phyloP scores from a whole-genome alignment of 2,888 invertebrate species.

The Diloba caeruleocephala region DNA sequence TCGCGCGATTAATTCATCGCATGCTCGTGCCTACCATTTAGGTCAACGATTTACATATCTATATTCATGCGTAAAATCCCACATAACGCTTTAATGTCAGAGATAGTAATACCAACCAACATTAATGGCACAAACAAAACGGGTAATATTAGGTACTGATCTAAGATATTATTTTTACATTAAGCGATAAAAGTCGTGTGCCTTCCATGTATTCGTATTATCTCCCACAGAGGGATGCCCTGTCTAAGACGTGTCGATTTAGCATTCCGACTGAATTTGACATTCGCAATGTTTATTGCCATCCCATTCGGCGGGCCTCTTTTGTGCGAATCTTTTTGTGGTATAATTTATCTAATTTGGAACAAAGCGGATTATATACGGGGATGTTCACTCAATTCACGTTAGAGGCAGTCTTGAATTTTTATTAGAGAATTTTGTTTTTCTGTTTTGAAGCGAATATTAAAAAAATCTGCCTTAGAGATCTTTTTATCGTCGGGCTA shows the following conservation, averaged over 20 bases:
- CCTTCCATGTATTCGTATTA: conserved; percentile 46
- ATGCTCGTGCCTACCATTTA: too few species aligned
- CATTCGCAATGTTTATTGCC: conserved; percentile 82
- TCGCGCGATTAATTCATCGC: too few species aligned
- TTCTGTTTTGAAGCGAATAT: conserved; percentile 34
- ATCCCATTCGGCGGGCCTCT: conserved; percentile 69
- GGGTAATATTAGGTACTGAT: conserved; percentile 1
- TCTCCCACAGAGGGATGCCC: conserved; percentile 52
- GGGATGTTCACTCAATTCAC: conserved; percentile 66
- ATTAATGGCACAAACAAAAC: conserved; percentile 11
- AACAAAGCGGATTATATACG: conserved; percentile 77
- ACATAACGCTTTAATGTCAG: conserved; percentile 8
- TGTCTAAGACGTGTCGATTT: conserved; percentile 75
- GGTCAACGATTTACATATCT: too few species aligned
- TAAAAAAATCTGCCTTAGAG: conserved; percentile 9
- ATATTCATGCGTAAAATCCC: conserved; percentile 3
- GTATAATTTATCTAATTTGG: conserved; percentile 85
- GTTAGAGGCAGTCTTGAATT: conserved; percentile 48
- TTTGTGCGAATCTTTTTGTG: conserved; percentile 79
- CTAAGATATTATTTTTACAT: conserved; percentile 18
- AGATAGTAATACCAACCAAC: conserved; percentile 13
- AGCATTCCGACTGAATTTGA: conserved; percentile 81
- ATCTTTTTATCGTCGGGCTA: conserved; percentile 15
- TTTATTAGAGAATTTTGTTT: conserved; percentile 45
- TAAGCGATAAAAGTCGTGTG: conserved; percentile 33